Evolutionary conservation across 2,797 vertebrate species (phyloP), one percentile per base, ranked within the genome.

Genomic region (Anableps anableps): DNA sequence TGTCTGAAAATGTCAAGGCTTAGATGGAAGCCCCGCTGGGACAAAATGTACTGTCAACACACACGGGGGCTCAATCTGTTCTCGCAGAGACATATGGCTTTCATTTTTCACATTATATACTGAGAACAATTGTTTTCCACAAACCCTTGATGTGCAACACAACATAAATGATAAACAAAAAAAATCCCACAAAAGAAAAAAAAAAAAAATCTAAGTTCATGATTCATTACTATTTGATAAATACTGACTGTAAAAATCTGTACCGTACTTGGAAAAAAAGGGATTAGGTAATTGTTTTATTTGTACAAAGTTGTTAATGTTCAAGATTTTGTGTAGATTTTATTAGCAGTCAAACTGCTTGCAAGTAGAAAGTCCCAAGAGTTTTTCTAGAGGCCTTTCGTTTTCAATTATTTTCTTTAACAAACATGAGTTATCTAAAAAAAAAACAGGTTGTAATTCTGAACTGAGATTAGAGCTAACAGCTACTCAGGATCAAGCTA

Each of bases 1-100:
- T 94, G 94, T 91, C 86, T 92, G 90, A 88, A 95, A 95, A 95
- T 95, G 94, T 95, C 93, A 93, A 72, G 88, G 91, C 91, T 93
- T 90, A 88, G 84, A 93, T 64, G 88, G 91, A 87, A 93, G 89
- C 88, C 91, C 93, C 89, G 73, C 50, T 85, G 93, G 92, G 93
- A 94, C 90, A 92, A 91, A 94, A 94, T 91, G 93, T 91, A 92
- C 92, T 84, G 87, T 92, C 86, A 83, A 91, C 88, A 88, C 91
- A 90, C 84, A 89, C 88, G 75, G 80, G 68, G 87, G 85, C 90
- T 90, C 86, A 91, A 90, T 93, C 86, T 89, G 88, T 87, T 86
- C 86, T 88, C 55, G 36, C 82, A 43, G 34, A 92, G 86, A 93
- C 91, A 92, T 89, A 92, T 89, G 87, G 88, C 89, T 93, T 89